Evolutionary conservation across 2,888 invertebrate species (phyloP).

Genomic region (Leptinotarsa tumamoca): DNA sequence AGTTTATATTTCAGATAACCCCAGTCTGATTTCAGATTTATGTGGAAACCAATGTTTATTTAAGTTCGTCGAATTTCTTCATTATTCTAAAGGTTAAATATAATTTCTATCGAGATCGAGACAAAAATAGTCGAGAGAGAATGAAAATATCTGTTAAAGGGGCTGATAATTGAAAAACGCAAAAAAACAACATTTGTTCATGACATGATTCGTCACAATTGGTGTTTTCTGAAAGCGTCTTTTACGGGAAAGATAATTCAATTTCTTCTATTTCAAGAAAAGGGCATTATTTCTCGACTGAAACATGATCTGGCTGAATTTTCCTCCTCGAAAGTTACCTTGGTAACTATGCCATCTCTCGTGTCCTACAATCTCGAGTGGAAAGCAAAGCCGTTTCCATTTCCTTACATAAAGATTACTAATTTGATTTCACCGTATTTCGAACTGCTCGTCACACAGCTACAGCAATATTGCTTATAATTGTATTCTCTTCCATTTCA

Average conservation of each 20-base stretch:
- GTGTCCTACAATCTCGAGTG: neutral
- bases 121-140: too few species aligned
- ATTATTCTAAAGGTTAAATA: too few species aligned
- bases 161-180: too few species aligned
- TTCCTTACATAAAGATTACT: conserved; percentile 4
- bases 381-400: neutral
- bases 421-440: neutral
- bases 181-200: too few species aligned
- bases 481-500: conserved; percentile 27
- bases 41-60: too few species aligned
- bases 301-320: neutral
- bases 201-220: too few species aligned
- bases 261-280: neutral
- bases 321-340: neutral
- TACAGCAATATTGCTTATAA: conserved; percentile 22
- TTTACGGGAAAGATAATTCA: neutral
- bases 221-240: neutral
- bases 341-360: neutral
- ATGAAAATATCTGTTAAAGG: too few species aligned
- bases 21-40: too few species aligned
- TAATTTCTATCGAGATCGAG: too few species aligned
- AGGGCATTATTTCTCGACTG: neutral
- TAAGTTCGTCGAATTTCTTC: too few species aligned
- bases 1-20: too few species aligned
- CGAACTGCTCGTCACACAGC: neutral